phyloP scores from a whole-genome alignment of 2,113 vertebrate genomes.

The Cettia cetti region DNA sequence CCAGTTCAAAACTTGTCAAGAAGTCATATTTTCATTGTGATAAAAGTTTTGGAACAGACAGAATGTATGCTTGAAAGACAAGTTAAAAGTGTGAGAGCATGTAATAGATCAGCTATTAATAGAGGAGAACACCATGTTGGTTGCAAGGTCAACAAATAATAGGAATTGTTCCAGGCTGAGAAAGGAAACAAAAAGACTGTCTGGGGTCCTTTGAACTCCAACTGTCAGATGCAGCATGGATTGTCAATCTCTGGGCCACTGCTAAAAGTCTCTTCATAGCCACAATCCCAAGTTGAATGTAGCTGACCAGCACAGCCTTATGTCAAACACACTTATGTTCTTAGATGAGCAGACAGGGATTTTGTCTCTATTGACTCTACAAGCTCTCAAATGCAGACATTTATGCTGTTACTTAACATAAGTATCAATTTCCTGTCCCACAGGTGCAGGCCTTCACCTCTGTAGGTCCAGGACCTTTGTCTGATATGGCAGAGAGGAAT shows the following conservation, averaged over 20 bases:
- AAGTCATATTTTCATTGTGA: background rate
- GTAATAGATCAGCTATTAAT: no score
- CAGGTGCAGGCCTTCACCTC: slow-evolving; percentile 73
- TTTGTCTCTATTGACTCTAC: background rate
- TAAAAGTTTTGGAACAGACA: background rate
- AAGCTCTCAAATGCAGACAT: background rate
- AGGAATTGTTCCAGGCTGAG: background rate
- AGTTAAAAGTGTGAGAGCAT: background rate
- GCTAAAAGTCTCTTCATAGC: background rate
- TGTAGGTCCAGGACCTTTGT: slow-evolving; percentile 70
- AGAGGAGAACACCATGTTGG: background rate
- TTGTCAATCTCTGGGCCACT: background rate
- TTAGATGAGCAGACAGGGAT: background rate
- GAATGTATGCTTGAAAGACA: background rate
- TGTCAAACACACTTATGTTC: background rate
- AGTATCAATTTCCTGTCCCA: background rate
- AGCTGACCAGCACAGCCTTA: background rate
- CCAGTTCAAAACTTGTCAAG: background rate
- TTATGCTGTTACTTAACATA: background rate
- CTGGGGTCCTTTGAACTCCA: background rate
- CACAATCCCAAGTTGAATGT: background rate
- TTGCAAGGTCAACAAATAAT: background rate
- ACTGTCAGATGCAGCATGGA: background rate
- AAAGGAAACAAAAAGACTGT: background rate
- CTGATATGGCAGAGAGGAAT: slow-evolving; percentile 50